phyloP scores from a whole-genome alignment of 1,140 invertebrate species.

The Diachasmimorpha longicaudata region DNA sequence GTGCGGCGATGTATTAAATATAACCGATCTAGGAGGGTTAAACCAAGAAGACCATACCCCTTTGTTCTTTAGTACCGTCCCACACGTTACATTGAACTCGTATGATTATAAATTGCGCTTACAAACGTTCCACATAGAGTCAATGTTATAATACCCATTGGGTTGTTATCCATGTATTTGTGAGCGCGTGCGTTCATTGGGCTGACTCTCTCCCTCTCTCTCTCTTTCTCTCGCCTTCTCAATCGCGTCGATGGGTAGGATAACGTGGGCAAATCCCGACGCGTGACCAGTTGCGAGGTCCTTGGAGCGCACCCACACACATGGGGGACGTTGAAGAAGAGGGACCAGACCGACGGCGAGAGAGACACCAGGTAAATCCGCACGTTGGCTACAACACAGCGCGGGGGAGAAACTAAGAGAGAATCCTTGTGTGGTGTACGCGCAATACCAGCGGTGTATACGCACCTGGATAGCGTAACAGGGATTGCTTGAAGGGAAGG shows the following conservation, averaged over 20 bases:
- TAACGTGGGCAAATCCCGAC: slow-evolving; percentile 33
- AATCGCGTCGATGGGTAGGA: background rate
- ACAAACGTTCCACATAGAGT: slow-evolving; percentile 8
- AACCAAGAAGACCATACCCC: slow-evolving; percentile 26
- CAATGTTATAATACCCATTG: background rate
- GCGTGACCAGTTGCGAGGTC: slow-evolving; percentile 32
- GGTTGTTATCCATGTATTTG: slow-evolving; percentile 27
- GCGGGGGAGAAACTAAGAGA: background rate
- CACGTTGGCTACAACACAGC: background rate
- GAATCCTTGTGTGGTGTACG: background rate
- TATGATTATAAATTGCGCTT: slow-evolving; percentile 50
- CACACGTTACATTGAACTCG: slow-evolving; percentile 49
- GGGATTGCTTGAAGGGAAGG: background rate
- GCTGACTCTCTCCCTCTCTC: background rate
- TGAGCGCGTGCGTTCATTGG: slow-evolving; percentile 9
- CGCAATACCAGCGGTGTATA: background rate
- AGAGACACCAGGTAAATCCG: background rate
- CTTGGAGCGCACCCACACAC: slow-evolving; percentile 26
- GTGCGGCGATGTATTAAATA: slow-evolving; percentile 3
- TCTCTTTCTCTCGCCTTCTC: background rate
- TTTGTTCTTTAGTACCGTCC: slow-evolving; percentile 41
- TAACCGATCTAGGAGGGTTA: background rate
- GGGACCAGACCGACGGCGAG: background rate
- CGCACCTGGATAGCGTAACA: slow-evolving; percentile 10
- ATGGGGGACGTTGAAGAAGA: background rate